Conservation (phyloP, 2,797 vertebrate species). For the Sciurus vulgaris region DNA sequence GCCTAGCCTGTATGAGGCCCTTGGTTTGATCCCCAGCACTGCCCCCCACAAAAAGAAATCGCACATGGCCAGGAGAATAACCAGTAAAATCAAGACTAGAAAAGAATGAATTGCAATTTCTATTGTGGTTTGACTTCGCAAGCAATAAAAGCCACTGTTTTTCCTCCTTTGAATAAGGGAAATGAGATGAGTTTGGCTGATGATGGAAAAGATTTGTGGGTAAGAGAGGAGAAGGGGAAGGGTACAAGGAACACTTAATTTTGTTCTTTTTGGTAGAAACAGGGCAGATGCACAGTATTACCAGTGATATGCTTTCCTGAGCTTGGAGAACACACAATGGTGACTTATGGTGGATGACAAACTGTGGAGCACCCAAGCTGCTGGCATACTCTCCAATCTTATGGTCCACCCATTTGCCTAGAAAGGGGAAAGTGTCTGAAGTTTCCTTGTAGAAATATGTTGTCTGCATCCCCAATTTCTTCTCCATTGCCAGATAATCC, state of each 20-base stretch:
- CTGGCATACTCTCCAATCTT: neutral
- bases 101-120: neutral
- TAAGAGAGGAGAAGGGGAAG: neutral
- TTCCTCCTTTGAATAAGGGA: conserved; percentile 31
- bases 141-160: neutral
- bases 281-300: neutral
- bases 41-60: neutral
- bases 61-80: conserved; percentile 13
- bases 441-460: neutral
- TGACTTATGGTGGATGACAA: neutral
- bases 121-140: conserved; percentile 4
- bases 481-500: neutral
- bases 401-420: neutral
- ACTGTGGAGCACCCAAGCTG: too few species aligned
- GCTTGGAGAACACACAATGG: neutral
- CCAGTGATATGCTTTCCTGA: neutral
- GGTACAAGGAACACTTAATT: neutral
- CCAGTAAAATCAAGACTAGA: neutral
- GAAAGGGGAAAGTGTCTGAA: neutral
- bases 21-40: neutral
- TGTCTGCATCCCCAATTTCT: neutral
- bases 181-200: conserved; percentile 27
- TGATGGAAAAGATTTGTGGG: conserved; percentile 10
- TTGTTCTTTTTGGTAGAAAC: neutral
- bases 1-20: neutral